Percentiles rank a stretch among this genome's conserved stretches.
phyloP scores from a whole-genome alignment of 2,888 invertebrate species.

The Dicyrtoma fusca region DNA sequence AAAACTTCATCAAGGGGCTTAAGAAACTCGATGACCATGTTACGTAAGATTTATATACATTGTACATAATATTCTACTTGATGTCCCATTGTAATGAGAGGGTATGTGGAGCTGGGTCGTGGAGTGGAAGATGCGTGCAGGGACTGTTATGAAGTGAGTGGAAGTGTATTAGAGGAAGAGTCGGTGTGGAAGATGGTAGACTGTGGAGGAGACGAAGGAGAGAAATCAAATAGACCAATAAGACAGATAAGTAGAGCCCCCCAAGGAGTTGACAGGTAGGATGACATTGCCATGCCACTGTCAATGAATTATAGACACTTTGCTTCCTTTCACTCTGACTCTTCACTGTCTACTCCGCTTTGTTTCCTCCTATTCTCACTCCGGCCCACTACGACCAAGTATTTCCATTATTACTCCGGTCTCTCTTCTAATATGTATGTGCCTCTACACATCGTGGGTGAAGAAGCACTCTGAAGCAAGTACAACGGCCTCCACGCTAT shows the following conservation, averaged over 20 bases:
- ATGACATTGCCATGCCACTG: constrained; percentile 37
- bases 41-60: constrained; percentile 34
- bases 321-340: constrained; percentile 13
- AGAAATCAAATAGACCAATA: constrained; percentile 42
- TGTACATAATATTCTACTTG: too few relatives aligned
- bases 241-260: constrained; percentile 34
- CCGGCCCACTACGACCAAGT: too few relatives aligned
- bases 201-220: constrained; percentile 5
- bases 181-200: constrained; percentile 5
- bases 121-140: background rate
- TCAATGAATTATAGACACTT: constrained; percentile 32
- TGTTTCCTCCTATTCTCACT: background rate
- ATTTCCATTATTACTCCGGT: too few relatives aligned
- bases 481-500: too few relatives aligned
- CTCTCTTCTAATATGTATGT: too few relatives aligned
- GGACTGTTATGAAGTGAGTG: background rate
- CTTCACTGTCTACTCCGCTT: background rate
- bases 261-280: constrained; percentile 36
- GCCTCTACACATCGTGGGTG: too few relatives aligned
- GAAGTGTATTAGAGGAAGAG: background rate
- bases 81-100: too few relatives aligned
- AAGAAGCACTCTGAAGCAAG: too few relatives aligned
- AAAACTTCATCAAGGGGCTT: constrained; percentile 32
- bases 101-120: background rate
- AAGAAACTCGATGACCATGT: constrained; percentile 26